phyloP scores from a whole-genome alignment of 2,888 invertebrate genomes.

The Laspeyria flexula region DNA sequence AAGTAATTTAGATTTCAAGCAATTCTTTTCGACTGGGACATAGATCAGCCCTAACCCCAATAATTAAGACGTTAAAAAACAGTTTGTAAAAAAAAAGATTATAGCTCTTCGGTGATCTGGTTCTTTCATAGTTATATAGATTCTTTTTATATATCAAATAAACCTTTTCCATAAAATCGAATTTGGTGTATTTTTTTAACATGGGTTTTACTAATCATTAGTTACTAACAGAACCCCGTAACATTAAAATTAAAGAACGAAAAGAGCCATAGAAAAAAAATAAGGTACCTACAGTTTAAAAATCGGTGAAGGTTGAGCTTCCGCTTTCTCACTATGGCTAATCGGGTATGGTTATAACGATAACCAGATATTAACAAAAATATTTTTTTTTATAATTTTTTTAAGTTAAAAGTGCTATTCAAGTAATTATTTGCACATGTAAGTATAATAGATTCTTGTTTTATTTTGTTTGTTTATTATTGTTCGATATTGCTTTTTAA shows the following conservation, averaged over 20 bases:
- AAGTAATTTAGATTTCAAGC: not conserved
- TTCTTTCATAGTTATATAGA: slow-evolving; percentile 73
- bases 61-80: slow-evolving; percentile 47
- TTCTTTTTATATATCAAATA: slow-evolving; percentile 81
- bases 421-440: slow-evolving; percentile 73
- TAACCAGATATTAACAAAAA: slow-evolving; percentile 53
- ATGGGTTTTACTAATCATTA: slow-evolving; percentile 83
- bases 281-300: slow-evolving; percentile 45
- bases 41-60: slow-evolving; percentile 33
- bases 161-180: slow-evolving; percentile 85
- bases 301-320: slow-evolving; percentile 76
- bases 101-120: slow-evolving; percentile 80
- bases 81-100: slow-evolving; percentile 50
- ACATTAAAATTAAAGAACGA: slow-evolving; percentile 40
- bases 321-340: slow-evolving; percentile 71
- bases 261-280: slow-evolving; percentile 53
- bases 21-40: slow-evolving; percentile 42
- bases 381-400: slow-evolving; percentile 35
- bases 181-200: slow-evolving; percentile 85
- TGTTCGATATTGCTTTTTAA: slow-evolving; percentile 54
- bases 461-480: slow-evolving; percentile 55
- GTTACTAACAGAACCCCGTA: slow-evolving; percentile 70
- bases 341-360: slow-evolving; percentile 57
- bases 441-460: slow-evolving; percentile 71
- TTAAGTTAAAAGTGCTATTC: slow-evolving; percentile 60